Evolutionary conservation across 2,113 vertebrate genomes (phyloP).

Genomic region (Rousettus leschenaultii): DNA sequence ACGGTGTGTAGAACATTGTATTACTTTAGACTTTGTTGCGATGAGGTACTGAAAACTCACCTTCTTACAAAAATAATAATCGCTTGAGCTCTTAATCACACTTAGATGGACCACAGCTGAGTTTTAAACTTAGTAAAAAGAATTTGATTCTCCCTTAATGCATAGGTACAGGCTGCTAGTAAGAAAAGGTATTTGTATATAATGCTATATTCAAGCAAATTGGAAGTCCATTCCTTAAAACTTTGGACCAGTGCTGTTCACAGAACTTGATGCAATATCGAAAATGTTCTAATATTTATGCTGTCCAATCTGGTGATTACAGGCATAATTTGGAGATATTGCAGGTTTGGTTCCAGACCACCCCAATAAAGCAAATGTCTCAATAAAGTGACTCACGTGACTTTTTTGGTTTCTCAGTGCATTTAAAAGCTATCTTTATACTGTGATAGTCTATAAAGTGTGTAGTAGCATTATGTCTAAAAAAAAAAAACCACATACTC

Average conservation of each 20-base stretch:
- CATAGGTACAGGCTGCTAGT: not conserved
- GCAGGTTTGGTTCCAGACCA: not conserved
- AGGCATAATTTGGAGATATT: not conserved
- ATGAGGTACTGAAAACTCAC: not conserved
- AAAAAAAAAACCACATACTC: not conserved
- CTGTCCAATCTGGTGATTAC: not conserved
- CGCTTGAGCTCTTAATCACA: slow-evolving; percentile 38
- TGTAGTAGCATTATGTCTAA: not conserved
- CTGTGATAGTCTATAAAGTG: not conserved
- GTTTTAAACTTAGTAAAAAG: slow-evolving; percentile 21
- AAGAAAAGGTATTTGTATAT: not conserved
- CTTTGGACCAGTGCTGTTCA: not conserved
- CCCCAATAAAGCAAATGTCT: not conserved
- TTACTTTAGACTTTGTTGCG: slow-evolving; percentile 40
- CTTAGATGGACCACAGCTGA: not conserved
- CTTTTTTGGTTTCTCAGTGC: not conserved
- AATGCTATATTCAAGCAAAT: not conserved
- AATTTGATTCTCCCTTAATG: not conserved
- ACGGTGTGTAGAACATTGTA: slow-evolving; percentile 26
- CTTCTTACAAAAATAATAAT: not conserved
- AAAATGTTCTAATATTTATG: not conserved
- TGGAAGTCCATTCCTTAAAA: not conserved
- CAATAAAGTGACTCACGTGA: not conserved
- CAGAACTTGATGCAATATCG: not conserved
- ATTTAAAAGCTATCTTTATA: not conserved